Base-by-base conservation (phyloP, 23 tunicate species). In the Phallusia fumigata region DNA sequence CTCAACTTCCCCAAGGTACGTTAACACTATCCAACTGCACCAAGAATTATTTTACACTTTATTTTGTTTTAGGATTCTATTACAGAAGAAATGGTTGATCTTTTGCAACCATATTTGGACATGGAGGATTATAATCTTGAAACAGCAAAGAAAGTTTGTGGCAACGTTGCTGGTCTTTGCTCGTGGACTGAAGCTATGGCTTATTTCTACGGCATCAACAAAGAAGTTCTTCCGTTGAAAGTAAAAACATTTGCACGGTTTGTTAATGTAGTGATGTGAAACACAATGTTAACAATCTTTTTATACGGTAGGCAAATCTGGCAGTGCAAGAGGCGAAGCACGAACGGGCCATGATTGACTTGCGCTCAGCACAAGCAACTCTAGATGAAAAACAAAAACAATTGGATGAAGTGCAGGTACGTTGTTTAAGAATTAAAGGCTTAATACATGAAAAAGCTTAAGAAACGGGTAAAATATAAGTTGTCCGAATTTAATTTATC, bases 121-220 rank as follows among this genome's bases (percentile, higher is more conserved):
- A 86, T 86, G 87, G 95, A 90, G 45, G 95, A 90, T 75, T 90
- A 90, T 80, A 90, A 90, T 53, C 45, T 90, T 53, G 95, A 90
- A 30, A 90, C 89, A 19, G 95, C 95, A 0, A 90, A 90, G 90
- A 85, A 82, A 69, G 95, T 90, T 24, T 90, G 89, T 52, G 89
- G 90, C 44, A 85, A 90, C 50, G 95, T 90, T 18, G 95, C 95
- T 12, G 95, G 95, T 22, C 78, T 90, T 26, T 90, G 95, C 65
- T 85, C 95, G 44, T 90, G 95, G 95, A 85, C 95, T 1, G 87
- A 85, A 34, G 95, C 95, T 0, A 90, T 90, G 95, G 86, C 95
- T 2, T 76, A 79, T 72, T 90, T 90, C 74, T 90, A 85, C 36
- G 82, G 84, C 18, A 90, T 90, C 84, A 90, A 90, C 80, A 90